Base-by-base conservation (phyloP, 2,113 vertebrate genomes). In the Andinoacara biseriatus region DNA sequence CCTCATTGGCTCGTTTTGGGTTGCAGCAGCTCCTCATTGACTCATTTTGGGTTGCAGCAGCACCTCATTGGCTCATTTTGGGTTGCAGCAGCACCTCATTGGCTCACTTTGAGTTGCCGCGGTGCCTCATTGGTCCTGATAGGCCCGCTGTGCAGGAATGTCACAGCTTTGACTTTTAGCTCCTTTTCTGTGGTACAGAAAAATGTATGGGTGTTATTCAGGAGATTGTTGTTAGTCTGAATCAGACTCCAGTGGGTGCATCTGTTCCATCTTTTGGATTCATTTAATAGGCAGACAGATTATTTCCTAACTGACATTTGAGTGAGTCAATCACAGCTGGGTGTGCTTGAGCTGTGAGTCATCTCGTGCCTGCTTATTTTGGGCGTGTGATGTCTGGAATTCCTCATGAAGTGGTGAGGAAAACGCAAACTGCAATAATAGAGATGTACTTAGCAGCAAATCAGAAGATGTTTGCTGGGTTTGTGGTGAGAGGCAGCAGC, bases 311-410 rank as follows among this genome's bases (percentile, higher is more conserved):
- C 17, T 80, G 67, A 58, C 33, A 26, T 74, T 74, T 62, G 13
- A 81, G 38, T 69, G 78, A 86, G 29, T 61, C 60, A 75, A 60
- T 81, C 67, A 75, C 13, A 38, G 83, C 82, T 78, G 63, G 63
- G 52, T 61, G 20, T 61, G 6, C 77, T 81, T 20, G 49, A 86
- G 76, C 67, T 86, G 35, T 90, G 85, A 90, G 38, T 91, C 89
- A 90, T 62, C 74, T 52, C 22, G 6, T 15, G 54, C 65, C 6
- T 7, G 14, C 62, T 78, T 82, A 59, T 86, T 89, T 88, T 75
- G 74, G 75, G 74, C 1, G 14, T 76, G 26, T 17, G 4, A 88
- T 58, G 35, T 80, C 84, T 81, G 54, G 22, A 40, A 10, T 63
- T 81, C 38, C 52, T 80, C 43, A 46, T 43, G 40, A 63, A 74